These are phyloP conservation scores for Drepana arcuata DNA, from an alignment of 1,140 invertebrate species.

Conservation along the genomic window DNA sequence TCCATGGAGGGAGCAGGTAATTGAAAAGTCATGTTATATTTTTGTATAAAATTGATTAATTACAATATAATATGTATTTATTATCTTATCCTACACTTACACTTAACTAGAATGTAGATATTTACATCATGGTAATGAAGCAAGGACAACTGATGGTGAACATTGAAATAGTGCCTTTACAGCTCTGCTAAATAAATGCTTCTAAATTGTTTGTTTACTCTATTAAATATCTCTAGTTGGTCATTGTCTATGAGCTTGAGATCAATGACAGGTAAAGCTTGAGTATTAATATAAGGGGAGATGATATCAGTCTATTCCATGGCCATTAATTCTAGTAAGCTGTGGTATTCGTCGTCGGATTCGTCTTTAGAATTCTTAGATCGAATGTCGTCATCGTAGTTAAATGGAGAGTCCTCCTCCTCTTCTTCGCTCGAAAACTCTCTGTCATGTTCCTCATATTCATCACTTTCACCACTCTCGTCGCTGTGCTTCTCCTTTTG, in stretches of 20 bases:
- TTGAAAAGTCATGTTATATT: slow-evolving; percentile 25
- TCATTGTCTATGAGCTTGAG: slow-evolving; percentile 12
- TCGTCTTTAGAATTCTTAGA: slow-evolving; percentile 23
- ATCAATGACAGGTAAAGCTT: slow-evolving; percentile 37
- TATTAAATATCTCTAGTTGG: slow-evolving; percentile 7
- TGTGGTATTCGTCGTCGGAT: slow-evolving; percentile 29
- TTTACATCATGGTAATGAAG: too few relatives aligned
- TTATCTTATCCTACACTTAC: slow-evolving; percentile 38
- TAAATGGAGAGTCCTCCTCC: slow-evolving; percentile 19
- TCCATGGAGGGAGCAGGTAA: slow-evolving; percentile 85
- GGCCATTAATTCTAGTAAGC: slow-evolving; percentile 57
- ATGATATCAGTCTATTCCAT: slow-evolving; percentile 56
- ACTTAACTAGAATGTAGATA: slow-evolving; percentile 40
- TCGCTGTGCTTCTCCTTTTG: slow-evolving; percentile 18
- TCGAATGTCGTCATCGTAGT: slow-evolving; percentile 14
- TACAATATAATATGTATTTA: slow-evolving; percentile 18
- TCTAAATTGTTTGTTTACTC: slow-evolving; percentile 27
- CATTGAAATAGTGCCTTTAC: too few relatives aligned
- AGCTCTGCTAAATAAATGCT: slow-evolving; percentile 32
- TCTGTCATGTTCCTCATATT: slow-evolving; percentile 30
- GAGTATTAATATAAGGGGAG: slow-evolving; percentile 24
- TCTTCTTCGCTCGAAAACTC: slow-evolving; percentile 6
- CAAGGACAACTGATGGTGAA: too few relatives aligned
- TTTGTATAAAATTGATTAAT: slow-evolving; percentile 20
- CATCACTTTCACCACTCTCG: slow-evolving; percentile 19